Base-by-base conservation (phyloP, 2,113 vertebrate genomes). In the Semicossyphus pulcher region DNA sequence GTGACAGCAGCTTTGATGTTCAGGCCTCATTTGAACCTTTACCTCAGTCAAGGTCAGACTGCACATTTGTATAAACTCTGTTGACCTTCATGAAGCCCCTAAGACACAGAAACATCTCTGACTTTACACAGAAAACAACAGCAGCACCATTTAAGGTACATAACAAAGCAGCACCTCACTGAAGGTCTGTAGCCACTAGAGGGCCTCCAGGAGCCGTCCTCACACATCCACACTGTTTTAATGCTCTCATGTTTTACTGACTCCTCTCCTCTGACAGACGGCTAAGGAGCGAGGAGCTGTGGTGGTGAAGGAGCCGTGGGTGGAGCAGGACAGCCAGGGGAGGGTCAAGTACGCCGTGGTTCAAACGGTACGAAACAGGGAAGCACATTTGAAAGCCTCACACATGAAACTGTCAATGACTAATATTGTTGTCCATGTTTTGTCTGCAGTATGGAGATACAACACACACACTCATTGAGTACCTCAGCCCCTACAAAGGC, bases 391-490 rank as follows among this genome's bases (percentile, higher is more conserved):
- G 3, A 68, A 65, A 66, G 53, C 52, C 44, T 44, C 26, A 73
- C 54, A 36, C 8, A 37, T 29, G 29, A 70, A 31, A 41, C 12
- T 69, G 32, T 29, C 8, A 34, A 31, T 36, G 26, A 68, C 23
- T 41, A 51, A 76, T 41, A 28, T 26, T 48, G 29, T 42, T 58
- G 56, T 66, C 47, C 21, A 51, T 76, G 39, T 41, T 71, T 68
- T 63, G 57, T 73, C 41, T 48, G 29, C 88, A 95, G 95, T 95
- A 95, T 39, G 95, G 95, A 65, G 94, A 95, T 57, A 95, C 94
- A 14, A 95, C 94, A 39, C 95, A 95, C 81, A 95, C 95, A 0
- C 77, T 95, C 9, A 79, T 95, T 18, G 95, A 95, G 81, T 94
- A 93, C 86, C 83, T 95, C 31, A 73, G 81, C 41, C 91, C 93